Base-by-base conservation (phyloP, 2,113 vertebrate species). In the Osmerus mordax region DNA sequence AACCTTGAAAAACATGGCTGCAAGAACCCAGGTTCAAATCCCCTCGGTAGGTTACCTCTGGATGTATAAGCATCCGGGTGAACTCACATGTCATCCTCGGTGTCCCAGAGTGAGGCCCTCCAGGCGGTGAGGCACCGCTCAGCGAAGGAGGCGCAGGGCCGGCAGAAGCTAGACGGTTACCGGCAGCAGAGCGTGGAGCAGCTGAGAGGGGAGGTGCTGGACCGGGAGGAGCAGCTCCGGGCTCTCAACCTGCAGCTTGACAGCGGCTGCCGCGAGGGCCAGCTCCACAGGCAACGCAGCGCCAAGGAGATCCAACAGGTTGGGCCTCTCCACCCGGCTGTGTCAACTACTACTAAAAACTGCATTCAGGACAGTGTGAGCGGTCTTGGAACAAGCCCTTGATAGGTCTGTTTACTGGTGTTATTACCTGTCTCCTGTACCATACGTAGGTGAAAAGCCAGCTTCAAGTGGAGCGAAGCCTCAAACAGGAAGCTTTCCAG, bases 401-500 rank as follows among this genome's bases (percentile, higher is more conserved):
- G 21, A 61, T 13, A 61, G 9, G 56, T n/a, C 2, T 6, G 11
- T 58, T 1, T 58, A 23, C 59, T 25, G 25, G 59, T 19, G 59
- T 23, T n/a, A n/a, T 23, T 23, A 60, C 7, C 14, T 28, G 15
- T 25, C 4, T 56, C 12, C 9, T 73, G 32, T 15, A 72, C 77
- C 66, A 6, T 21, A 0, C 58, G 11, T 16, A 94, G 92, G 74
- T 87, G 76, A 91, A 72, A 84, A 83, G 79, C 8, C 87, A 71
- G 82, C 83, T 95, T 21, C 83, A 85, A 14, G 89, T 87, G 77
- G 91, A 93, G 79, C 65, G 74, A 4, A 83, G 84, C 65, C 63
- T 94, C 82, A 94, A 95, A 77, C 11, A 67, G 41, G 89, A 92
- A 0, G 90, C 92, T 19, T 94, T 94, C 73, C 91, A 92, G 73